Evolutionary conservation across 2,888 invertebrate genomes (phyloP).

Genomic region (Philhelius pedissequus): DNA sequence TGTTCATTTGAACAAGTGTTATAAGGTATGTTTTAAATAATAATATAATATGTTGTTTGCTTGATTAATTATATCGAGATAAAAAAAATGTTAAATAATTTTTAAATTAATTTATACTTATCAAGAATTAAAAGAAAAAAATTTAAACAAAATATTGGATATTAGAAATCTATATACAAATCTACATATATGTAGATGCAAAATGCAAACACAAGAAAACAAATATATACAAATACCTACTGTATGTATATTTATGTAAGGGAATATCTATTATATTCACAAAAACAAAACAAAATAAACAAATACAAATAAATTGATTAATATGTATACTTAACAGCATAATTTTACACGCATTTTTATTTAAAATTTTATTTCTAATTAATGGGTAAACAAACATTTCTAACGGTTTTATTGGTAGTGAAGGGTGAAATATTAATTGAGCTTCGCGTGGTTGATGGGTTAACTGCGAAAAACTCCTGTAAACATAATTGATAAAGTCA

Average conservation of each 20-base stretch:
- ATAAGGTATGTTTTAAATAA: neutral
- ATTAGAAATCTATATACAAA: constrained; percentile 59
- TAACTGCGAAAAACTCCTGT: too few species aligned
- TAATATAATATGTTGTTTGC: constrained; percentile 20
- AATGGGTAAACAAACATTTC: too few species aligned
- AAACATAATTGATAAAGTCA: too few species aligned
- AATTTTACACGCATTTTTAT: neutral
- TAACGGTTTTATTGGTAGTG: too few species aligned
- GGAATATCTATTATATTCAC: constrained; percentile 63
- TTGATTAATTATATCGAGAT: neutral
- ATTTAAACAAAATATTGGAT: constrained; percentile 31
- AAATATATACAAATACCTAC: constrained; percentile 51
- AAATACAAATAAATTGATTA: constrained; percentile 47
- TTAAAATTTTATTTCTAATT: too few species aligned
- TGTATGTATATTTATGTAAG: constrained; percentile 64
- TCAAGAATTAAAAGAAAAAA: constrained; percentile 12
- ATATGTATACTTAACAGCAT: constrained; percentile 52
- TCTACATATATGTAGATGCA: constrained; percentile 45
- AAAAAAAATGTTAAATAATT: constrained; percentile 45
- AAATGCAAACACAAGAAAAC: constrained; percentile 7
- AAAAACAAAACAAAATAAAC: constrained; percentile 22
- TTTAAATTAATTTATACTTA: constrained; percentile 42
- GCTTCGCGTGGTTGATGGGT: too few species aligned
- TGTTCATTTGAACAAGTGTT: neutral
- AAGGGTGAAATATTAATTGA: too few species aligned